Percentiles rank a stretch among this genome's conserved stretches.
Conservation (phyloP, 2,113 vertebrate species). For the Buteo buteo region DNA sequence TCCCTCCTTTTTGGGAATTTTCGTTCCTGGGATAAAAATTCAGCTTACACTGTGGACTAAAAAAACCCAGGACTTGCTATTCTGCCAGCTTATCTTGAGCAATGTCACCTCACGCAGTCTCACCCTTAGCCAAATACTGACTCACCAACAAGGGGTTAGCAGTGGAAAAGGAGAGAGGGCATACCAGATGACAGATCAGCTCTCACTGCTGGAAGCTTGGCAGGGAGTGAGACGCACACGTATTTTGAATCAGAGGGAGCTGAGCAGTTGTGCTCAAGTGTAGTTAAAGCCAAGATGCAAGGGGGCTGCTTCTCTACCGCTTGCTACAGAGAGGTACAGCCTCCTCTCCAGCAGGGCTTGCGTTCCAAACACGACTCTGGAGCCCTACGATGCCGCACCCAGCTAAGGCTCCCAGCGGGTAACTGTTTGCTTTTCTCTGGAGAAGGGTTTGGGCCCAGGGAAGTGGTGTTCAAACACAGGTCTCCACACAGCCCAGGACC, state of each 20-base stretch:
- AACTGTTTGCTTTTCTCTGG: constrained; percentile 36
- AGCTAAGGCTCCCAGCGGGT: background rate
- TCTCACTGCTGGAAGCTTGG: background rate
- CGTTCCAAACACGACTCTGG: background rate
- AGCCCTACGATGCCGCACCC: background rate
- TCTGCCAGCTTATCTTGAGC: constrained; percentile 41
- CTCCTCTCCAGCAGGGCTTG: background rate
- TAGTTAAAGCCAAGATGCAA: background rate
- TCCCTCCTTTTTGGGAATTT: background rate
- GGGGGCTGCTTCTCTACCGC: background rate
- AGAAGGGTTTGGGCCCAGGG: background rate
- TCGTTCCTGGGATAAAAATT: background rate
- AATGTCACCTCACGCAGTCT: constrained; percentile 30
- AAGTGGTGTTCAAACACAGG: constrained; percentile 30
- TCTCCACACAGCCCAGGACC: background rate
- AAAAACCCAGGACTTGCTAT: background rate
- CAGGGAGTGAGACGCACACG: background rate
- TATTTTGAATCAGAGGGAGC: background rate
- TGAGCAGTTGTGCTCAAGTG: background rate
- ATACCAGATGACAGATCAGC: background rate
- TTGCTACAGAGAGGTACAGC: background rate
- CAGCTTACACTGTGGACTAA: background rate
- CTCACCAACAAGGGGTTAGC: constrained; percentile 34
- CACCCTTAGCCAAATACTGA: constrained; percentile 65
- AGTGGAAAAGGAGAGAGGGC: background rate